A percentile compares a stretch with the other conserved stretches of the same genome.
These are phyloP conservation scores for Dilophus febrilis DNA, from an alignment of 2,888 invertebrate species.

Conservation along the genomic window DNA sequence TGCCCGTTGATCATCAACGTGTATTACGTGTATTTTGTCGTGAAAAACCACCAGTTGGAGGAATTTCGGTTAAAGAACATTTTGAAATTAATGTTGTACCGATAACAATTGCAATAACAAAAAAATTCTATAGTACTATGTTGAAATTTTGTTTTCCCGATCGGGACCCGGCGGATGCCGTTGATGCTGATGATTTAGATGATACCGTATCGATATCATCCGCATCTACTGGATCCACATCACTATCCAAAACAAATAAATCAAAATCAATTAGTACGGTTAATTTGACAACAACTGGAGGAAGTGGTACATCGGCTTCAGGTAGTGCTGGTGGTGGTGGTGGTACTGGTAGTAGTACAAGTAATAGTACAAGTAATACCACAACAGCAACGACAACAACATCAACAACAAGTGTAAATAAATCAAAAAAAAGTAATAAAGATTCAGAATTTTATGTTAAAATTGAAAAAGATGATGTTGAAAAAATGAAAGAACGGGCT, in stretches of 20 bases:
- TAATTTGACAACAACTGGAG: constrained; percentile 13
- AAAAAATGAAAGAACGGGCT: constrained; percentile 77
- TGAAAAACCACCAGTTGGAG: constrained; percentile 94
- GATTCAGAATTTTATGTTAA: constrained; percentile 84
- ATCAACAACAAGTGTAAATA: constrained; percentile 13
- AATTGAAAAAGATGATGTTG: constrained; percentile 84
- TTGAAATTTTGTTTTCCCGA: constrained; percentile 95
- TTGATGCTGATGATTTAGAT: constrained; percentile 43
- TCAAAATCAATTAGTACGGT: constrained; percentile 19
- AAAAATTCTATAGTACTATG: constrained; percentile 94
- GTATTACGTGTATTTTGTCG: constrained; percentile 88
- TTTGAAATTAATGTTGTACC: constrained; percentile 97
- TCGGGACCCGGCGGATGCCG: constrained; percentile 62
- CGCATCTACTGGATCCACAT: constrained; percentile 27
- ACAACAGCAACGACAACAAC: too few species aligned
- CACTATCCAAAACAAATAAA: constrained; percentile 33
- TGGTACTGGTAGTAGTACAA: too few species aligned
- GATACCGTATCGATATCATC: constrained; percentile 20
- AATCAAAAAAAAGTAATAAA: constrained; percentile 43
- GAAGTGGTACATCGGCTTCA: too few species aligned
- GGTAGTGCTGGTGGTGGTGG: too few species aligned
- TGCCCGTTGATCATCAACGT: constrained; percentile 82
- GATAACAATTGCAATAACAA: constrained; percentile 77
- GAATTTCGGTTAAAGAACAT: constrained; percentile 96
- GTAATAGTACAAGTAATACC: too few species aligned